Percentiles rank a stretch among this genome's conserved stretches.
Conservation (phyloP, 2,888 invertebrate genomes). For the Eupithecia tripunctaria region DNA sequence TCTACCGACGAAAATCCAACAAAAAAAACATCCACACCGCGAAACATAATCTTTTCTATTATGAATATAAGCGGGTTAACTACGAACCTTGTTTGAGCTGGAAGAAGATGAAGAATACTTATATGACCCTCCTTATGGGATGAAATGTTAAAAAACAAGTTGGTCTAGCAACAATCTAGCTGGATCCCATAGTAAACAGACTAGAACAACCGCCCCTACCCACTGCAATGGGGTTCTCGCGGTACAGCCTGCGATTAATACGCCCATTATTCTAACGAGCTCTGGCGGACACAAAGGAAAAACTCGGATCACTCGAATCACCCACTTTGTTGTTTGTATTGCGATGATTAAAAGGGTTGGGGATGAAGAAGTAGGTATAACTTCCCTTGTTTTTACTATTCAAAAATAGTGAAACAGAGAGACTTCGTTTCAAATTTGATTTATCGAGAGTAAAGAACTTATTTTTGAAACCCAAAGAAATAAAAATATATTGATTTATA, state of each 20-base stretch:
- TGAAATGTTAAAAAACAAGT: not conserved
- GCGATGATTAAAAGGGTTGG: constrained; percentile 28
- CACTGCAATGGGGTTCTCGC: constrained; percentile 55
- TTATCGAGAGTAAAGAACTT: too few relatives aligned
- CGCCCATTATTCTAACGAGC: constrained; percentile 71
- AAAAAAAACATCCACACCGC: too few relatives aligned
- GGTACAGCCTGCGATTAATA: constrained; percentile 72
- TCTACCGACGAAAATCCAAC: too few relatives aligned
- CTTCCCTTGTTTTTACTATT: not conserved
- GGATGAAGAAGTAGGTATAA: constrained; percentile 14
- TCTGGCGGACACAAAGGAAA: constrained; percentile 58
- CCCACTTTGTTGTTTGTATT: constrained; percentile 29
- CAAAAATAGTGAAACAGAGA: not conserved
- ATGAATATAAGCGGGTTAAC: too few relatives aligned
- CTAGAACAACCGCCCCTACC: not conserved
- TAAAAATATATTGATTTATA: too few relatives aligned
- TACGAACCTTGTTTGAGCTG: too few relatives aligned
- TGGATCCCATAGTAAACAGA: not conserved
- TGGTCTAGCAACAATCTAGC: not conserved
- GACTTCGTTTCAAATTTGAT: not conserved
- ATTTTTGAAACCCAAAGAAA: too few relatives aligned
- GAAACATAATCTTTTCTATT: too few relatives aligned
- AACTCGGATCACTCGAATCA: constrained; percentile 49
- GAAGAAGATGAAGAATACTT: too few relatives aligned
- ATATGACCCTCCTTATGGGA: too few relatives aligned